Conservation (phyloP, 1,140 invertebrate genomes). For the Microplitis demolitor region DNA sequence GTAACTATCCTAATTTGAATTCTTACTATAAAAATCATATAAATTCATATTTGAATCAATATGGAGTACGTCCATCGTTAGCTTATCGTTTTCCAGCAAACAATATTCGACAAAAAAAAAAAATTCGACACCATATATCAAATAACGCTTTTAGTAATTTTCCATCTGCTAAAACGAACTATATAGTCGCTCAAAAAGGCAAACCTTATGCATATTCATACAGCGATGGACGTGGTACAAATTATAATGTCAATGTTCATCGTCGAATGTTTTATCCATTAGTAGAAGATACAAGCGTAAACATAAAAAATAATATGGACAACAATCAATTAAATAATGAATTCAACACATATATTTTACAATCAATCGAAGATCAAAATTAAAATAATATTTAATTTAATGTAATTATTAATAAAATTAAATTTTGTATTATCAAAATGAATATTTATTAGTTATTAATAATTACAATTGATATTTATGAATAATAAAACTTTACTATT, state of each 20-base stretch:
- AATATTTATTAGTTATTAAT: neutral
- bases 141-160: neutral
- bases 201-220: constrained; percentile 4
- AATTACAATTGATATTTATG: no score
- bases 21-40: no score
- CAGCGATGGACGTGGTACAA: neutral
- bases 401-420: neutral
- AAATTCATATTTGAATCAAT: no score
- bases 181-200: neutral
- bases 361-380: no score
- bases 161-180: neutral
- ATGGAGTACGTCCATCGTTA: no score
- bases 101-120: neutral
- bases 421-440: neutral
- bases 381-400: no score
- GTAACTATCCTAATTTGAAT: no score
- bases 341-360: no score
- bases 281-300: no score
- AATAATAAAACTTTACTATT: neutral
- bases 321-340: no score
- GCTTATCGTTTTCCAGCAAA: no score
- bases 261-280: neutral
- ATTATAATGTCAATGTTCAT: constrained; percentile 3
- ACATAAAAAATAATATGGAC: no score
- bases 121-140: neutral